Base-by-base conservation (phyloP, 2,888 invertebrate species). In the Euplexia lucipara region DNA sequence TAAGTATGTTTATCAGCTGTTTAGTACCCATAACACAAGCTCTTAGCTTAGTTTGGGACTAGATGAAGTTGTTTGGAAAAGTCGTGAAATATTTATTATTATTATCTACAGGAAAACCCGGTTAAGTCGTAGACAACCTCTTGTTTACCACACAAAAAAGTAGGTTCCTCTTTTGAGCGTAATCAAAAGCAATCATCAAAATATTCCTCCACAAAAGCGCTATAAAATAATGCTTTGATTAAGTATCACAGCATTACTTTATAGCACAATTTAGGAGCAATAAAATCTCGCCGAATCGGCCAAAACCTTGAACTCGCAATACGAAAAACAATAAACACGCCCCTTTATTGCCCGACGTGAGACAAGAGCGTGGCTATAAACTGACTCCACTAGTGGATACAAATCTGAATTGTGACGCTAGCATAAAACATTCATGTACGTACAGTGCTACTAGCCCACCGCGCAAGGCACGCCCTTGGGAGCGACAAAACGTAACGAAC, bases 401-500 rank as follows among this genome's bases (percentile, higher is more conserved):
- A 94, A 94, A 94, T 94, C 93, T 93, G 91, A 91, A 91, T 90
- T 90, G 91, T 91, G 92, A 91, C 90, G 90, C 84, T 79, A 84
- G 87, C 85, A 89, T 94, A 92, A 93, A 94, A 92, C 91, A 94
- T 94, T 93, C 91, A 93, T 90, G 91, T 88, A 81, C 79, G 79
- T 85, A 85, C 83, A 84, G 78, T 83, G 83, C 79, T 86, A 88
- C 85, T 84, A 80, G 84, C 86, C 82, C 84, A 84, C 86, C 86
- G 85, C 84, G 86, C 77, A 70, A 91, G 90, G 83, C 81, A 84
- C 85, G 81, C 95, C 93, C 94, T 52, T 45, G 95, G 92, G 95
- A 90, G 84, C 88, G 81, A 95, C 95, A 94, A 94, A 94, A 93
- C 89, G 92, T 94, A 95, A 95, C 95, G 95, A 95, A 95, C 91